Conservation (phyloP, 2,888 invertebrate species). For the Trissolcus brochymenae region DNA sequence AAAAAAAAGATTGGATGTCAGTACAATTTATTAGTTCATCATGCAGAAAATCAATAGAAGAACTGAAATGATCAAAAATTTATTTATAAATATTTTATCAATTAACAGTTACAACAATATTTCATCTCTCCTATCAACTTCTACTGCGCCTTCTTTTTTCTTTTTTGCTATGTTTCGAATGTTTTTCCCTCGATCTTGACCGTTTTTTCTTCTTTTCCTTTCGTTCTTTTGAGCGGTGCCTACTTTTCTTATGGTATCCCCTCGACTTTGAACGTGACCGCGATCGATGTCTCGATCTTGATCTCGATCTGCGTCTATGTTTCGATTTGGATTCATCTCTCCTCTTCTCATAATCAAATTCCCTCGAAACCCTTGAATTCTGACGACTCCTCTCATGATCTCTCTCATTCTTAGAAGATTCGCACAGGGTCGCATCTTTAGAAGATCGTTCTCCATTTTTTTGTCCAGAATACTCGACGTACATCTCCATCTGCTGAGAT, state of each 20-base stretch:
- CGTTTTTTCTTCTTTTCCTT: constrained; percentile 34
- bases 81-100: too few species aligned
- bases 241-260: constrained; percentile 45
- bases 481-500: constrained; percentile 73
- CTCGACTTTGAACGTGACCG: constrained; percentile 15
- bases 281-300: constrained; percentile 25
- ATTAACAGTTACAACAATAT: too few species aligned
- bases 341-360: constrained; percentile 5
- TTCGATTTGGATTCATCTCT: constrained; percentile 5
- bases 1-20: too few species aligned
- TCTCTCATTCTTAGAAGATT: constrained; percentile 9
- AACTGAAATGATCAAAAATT: too few species aligned
- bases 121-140: constrained; percentile 9
- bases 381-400: constrained; percentile 19
- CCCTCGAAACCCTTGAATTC: background rate
- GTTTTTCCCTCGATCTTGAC: constrained; percentile 24
- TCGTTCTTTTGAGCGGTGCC: constrained; percentile 49
- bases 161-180: constrained; percentile 25
- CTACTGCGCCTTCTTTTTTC: constrained; percentile 17
- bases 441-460: constrained; percentile 8
- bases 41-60: too few species aligned
- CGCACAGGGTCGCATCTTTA: background rate
- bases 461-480: constrained; percentile 62
- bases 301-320: constrained; percentile 22
- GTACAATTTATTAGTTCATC: too few species aligned